phyloP scores from a whole-genome alignment of 2,888 invertebrate species.

The Patella depressa region DNA sequence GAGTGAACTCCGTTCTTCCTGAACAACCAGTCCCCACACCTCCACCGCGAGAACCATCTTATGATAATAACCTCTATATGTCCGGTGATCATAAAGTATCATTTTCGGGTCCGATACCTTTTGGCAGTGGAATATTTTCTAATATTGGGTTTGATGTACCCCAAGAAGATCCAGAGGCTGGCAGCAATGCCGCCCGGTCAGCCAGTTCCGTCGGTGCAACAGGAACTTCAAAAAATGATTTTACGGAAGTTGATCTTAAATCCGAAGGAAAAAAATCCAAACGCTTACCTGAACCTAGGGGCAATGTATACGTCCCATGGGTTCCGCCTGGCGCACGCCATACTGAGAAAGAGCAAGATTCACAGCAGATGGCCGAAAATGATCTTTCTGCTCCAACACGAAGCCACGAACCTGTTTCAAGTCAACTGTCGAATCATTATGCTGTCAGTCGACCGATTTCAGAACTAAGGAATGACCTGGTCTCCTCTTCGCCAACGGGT shows the following conservation, averaged over 20 bases:
- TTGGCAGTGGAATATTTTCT: not conserved
- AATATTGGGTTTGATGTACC: slow-evolving; percentile 1
- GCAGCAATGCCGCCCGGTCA: not conserved
- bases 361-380: not conserved
- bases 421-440: not conserved
- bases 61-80: not conserved
- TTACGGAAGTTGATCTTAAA: not conserved
- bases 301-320: not conserved
- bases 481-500: not conserved
- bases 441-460: slow-evolving; percentile 4
- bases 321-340: not conserved
- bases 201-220: not conserved
- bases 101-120: not conserved
- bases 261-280: not conserved
- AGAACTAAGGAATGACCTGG: not conserved
- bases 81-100: not conserved
- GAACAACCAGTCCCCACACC: not conserved
- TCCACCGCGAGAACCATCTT: not conserved
- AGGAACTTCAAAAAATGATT: not conserved
- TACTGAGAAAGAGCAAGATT: not conserved
- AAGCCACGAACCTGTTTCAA: not conserved
- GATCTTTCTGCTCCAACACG: not conserved
- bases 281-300: not conserved
- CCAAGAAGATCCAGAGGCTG: not conserved
- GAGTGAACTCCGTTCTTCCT: not conserved